These are phyloP conservation scores for Lophotis ruficrista DNA, from an alignment of 2,113 vertebrate genomes.

Conservation along the genomic window DNA sequence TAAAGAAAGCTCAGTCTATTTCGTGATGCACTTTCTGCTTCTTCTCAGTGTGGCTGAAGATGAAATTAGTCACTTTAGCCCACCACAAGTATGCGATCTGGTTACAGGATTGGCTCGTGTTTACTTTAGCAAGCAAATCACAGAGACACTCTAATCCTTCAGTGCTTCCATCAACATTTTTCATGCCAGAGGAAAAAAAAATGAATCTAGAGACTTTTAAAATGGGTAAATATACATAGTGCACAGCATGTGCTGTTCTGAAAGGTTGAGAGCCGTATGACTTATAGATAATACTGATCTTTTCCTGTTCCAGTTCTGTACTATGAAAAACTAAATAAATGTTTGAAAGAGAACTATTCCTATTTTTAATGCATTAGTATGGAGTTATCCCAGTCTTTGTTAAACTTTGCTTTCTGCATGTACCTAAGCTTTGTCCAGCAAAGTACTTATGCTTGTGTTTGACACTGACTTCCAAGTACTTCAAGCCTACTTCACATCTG, in stretches of 20 bases:
- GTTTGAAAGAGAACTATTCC: not conserved
- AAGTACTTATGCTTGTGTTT: not conserved
- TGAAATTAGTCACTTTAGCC: not conserved
- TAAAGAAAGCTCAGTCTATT: conserved; percentile 47
- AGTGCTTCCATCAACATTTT: conserved; percentile 28
- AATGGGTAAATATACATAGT: conserved; percentile 33
- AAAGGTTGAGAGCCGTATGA: not conserved
- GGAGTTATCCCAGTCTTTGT: not conserved
- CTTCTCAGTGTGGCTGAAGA: conserved; percentile 23
- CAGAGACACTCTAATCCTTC: not conserved
- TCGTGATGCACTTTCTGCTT: conserved; percentile 19
- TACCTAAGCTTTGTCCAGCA: not conserved
- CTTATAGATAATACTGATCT: not conserved
- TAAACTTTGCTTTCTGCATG: not conserved
- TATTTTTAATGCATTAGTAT: not conserved
- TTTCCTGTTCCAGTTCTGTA: not conserved
- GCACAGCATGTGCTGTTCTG: conserved; percentile 17
- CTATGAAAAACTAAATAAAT: not conserved
- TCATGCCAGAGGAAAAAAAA: conserved; percentile 19
- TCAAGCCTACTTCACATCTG: not conserved
- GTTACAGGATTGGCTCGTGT: not conserved
- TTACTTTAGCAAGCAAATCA: conserved; percentile 43
- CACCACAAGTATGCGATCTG: conserved; percentile 43
- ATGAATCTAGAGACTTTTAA: not conserved
- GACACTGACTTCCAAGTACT: not conserved